A percentile compares a stretch with the other conserved stretches of the same genome.
phyloP scores from a whole-genome alignment of 2,113 vertebrate species.

The Hoplias malabaricus region DNA sequence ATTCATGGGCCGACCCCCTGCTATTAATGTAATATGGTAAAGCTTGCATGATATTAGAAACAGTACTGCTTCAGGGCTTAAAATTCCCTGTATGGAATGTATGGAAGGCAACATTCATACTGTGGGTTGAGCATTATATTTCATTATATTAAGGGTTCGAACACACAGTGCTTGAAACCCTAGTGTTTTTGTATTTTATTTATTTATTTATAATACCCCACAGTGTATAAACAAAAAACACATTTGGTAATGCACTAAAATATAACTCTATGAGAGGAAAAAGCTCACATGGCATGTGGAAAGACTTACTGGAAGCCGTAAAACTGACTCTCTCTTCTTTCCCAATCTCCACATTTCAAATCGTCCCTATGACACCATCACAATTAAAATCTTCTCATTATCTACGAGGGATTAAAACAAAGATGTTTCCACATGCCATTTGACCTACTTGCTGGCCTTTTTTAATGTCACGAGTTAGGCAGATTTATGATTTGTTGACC shows the following conservation, averaged over 20 bases:
- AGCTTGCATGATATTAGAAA: slow-evolving; percentile 22
- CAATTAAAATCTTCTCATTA: background rate
- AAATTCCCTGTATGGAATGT: background rate
- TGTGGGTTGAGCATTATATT: slow-evolving; percentile 6
- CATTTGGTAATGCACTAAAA: slow-evolving; percentile 31
- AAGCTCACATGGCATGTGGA: slow-evolving; percentile 18
- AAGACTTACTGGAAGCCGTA: slow-evolving; percentile 19
- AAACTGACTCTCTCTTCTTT: background rate
- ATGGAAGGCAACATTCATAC: slow-evolving; percentile 4
- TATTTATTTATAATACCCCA: no score
- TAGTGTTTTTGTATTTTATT: no score
- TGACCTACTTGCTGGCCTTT: background rate
- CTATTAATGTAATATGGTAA: slow-evolving; percentile 32
- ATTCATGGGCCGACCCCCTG: slow-evolving; percentile 9
- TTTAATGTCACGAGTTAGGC: background rate
- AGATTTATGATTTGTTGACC: slow-evolving; percentile 18
- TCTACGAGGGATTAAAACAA: background rate
- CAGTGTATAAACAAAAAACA: slow-evolving; percentile 7
- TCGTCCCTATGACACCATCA: background rate
- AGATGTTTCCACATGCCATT: background rate
- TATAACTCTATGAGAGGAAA: slow-evolving; percentile 30
- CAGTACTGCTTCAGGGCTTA: background rate
- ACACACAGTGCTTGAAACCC: no score
- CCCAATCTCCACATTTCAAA: background rate
- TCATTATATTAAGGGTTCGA: background rate